Percentiles rank a stretch among this genome's conserved stretches.
These are phyloP conservation scores for Callospermophilus lateralis DNA, from an alignment of 2,113 vertebrate genomes.

Conservation along the genomic window DNA sequence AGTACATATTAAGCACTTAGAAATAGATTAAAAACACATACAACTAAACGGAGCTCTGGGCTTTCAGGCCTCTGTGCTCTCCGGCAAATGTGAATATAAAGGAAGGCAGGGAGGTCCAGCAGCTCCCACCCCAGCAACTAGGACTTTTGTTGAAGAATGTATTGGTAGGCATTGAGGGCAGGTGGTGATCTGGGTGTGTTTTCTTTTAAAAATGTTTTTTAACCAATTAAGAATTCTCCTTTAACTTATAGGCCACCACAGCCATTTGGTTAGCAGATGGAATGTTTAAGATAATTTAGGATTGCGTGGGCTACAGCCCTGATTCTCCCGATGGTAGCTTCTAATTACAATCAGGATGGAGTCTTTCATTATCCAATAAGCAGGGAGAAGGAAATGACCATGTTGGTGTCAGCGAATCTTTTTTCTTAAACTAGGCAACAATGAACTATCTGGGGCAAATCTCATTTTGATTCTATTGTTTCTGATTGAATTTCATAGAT, in stretches of 20 bases:
- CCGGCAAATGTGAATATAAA: fast-evolving
- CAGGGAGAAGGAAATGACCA: not conserved
- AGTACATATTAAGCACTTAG: not conserved
- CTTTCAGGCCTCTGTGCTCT: not conserved
- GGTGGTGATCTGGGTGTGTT: not conserved
- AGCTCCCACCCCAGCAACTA: fast-evolving
- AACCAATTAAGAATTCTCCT: not conserved
- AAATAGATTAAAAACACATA: not conserved
- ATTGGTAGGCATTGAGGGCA: not conserved
- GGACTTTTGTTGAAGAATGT: fast-evolving
- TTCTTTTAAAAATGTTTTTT: not conserved
- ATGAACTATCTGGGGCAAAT: not conserved
- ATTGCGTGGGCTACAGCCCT: not conserved
- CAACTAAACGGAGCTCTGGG: not conserved
- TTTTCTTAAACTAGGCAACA: not conserved
- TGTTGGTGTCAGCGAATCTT: too few species aligned
- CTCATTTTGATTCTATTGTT: not conserved
- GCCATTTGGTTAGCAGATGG: not conserved
- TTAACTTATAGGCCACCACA: not conserved
- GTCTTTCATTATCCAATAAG: not conserved
- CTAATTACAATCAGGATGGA: not conserved
- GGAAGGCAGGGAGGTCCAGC: too few species aligned
- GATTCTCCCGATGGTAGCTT: not conserved
- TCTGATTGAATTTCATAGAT: not conserved
- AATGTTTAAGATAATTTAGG: not conserved